These are phyloP conservation scores for Nilaparvata lugens DNA, from an alignment of 1,140 invertebrate genomes.

Conservation along the genomic window DNA sequence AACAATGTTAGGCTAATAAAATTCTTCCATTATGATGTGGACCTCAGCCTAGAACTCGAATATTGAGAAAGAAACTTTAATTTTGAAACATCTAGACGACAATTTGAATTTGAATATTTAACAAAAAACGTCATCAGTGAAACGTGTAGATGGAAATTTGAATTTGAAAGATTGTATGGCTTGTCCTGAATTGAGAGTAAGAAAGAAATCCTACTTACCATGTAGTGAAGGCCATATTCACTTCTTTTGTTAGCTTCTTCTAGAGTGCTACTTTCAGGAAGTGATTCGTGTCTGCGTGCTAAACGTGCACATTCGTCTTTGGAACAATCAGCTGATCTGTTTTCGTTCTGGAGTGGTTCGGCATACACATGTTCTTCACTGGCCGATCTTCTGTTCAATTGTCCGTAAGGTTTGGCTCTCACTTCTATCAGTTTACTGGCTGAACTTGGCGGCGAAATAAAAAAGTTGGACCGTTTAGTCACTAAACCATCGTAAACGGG, in stretches of 20 bases:
- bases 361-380: slow-evolving; percentile 20
- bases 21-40: too few species aligned
- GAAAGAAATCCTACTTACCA: not conserved
- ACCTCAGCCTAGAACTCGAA: too few species aligned
- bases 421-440: not conserved
- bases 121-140: too few species aligned
- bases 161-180: too few species aligned
- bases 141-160: too few species aligned
- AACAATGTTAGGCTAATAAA: too few species aligned
- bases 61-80: too few species aligned
- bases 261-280: too few species aligned
- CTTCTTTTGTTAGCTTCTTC: not conserved
- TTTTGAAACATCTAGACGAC: too few species aligned
- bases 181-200: too few species aligned
- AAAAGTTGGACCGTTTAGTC: not conserved
- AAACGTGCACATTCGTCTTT: not conserved
- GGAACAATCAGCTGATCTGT: not conserved
- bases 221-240: slow-evolving; percentile 4
- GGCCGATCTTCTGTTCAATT: not conserved
- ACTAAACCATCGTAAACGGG: not conserved
- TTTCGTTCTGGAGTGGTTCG: slow-evolving; percentile 6
- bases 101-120: too few species aligned
- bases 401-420: not conserved
- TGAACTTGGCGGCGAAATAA: not conserved
- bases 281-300: not conserved